These are phyloP conservation scores for Drosophila siamana DNA, from an alignment of 2,888 invertebrate species.

Conservation along the genomic window DNA sequence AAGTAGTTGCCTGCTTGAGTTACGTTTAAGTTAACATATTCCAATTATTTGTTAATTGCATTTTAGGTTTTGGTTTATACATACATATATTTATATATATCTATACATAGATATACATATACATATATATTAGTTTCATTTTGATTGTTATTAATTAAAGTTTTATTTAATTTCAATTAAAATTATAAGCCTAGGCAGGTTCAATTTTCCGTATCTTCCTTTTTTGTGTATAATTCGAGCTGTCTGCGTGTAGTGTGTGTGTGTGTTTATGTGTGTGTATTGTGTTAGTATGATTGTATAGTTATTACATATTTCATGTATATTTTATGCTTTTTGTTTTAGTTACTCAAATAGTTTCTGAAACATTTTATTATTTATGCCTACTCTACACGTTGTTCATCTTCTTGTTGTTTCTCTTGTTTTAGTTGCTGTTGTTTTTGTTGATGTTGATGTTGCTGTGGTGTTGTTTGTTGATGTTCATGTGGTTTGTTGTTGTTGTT, in stretches of 20 bases:
- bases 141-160: constrained; percentile 67
- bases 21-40: constrained; percentile 63
- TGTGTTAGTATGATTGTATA: constrained; percentile 45
- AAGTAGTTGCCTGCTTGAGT: constrained; percentile 55
- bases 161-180: constrained; percentile 61
- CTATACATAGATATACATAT: constrained; percentile 44
- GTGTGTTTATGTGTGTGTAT: constrained; percentile 37
- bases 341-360: constrained; percentile 68
- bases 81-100: constrained; percentile 50
- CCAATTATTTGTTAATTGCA: constrained; percentile 55
- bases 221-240: constrained; percentile 76
- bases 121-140: constrained; percentile 55
- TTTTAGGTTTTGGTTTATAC: constrained; percentile 46
- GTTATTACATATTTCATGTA: constrained; percentile 74
- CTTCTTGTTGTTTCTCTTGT: constrained; percentile 27
- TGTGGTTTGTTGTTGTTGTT: constrained; percentile 40
- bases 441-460: constrained; percentile 45
- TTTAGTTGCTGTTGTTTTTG: constrained; percentile 34
- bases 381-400: constrained; percentile 58
- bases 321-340: constrained; percentile 60
- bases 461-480: constrained; percentile 36
- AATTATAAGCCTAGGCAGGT: constrained; percentile 74
- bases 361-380: constrained; percentile 62
- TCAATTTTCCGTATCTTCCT: constrained; percentile 2
- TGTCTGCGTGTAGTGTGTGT: constrained; percentile 54